A percentile compares a stretch with the other conserved stretches of the same genome.
Conservation (phyloP, 2,888 invertebrate genomes). For the Andrena haemorrhoa region DNA sequence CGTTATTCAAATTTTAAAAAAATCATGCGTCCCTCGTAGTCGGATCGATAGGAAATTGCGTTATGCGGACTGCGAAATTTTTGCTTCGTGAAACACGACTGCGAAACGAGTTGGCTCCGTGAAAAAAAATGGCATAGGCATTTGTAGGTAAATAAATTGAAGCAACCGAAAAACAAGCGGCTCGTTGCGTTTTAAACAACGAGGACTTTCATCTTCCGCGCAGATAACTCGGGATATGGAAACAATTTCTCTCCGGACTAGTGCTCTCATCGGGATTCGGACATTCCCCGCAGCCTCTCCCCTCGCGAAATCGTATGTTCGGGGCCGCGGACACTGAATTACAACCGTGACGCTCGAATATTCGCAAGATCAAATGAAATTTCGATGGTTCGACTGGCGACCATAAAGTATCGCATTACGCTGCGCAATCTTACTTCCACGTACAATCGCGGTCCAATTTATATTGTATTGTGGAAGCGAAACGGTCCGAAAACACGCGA, state of each 20-base stretch:
- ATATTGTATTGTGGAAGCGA: conserved; percentile 27
- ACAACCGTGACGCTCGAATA: conserved; percentile 23
- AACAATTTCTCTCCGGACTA: neutral
- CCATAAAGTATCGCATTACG: conserved; percentile 44
- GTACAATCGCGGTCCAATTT: conserved; percentile 37
- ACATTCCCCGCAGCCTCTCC: neutral
- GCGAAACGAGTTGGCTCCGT: neutral
- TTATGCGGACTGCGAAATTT: conserved; percentile 1
- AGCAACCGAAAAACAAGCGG: conserved; percentile 14
- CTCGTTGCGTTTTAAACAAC: conserved; percentile 43
- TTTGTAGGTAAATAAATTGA: conserved; percentile 16
- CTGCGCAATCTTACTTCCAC: conserved; percentile 26
- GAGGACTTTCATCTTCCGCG: conserved; percentile 34
- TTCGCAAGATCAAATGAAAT: conserved; percentile 43
- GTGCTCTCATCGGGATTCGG: conserved; percentile 15
- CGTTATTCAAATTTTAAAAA: neutral
- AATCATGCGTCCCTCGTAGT: neutral
- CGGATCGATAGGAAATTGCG: conserved; percentile 6
- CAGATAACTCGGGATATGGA: conserved; percentile 27
- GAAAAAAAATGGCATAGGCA: neutral
- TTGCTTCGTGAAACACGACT: conserved; percentile 14
- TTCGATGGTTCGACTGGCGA: conserved; percentile 37
- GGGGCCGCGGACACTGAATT: conserved; percentile 17
- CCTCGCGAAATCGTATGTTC: conserved; percentile 24
- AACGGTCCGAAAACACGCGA: conserved; percentile 25